These are phyloP conservation scores for Discoglossus pictus DNA, from an alignment of 2,797 vertebrate genomes.

Conservation along the genomic window DNA sequence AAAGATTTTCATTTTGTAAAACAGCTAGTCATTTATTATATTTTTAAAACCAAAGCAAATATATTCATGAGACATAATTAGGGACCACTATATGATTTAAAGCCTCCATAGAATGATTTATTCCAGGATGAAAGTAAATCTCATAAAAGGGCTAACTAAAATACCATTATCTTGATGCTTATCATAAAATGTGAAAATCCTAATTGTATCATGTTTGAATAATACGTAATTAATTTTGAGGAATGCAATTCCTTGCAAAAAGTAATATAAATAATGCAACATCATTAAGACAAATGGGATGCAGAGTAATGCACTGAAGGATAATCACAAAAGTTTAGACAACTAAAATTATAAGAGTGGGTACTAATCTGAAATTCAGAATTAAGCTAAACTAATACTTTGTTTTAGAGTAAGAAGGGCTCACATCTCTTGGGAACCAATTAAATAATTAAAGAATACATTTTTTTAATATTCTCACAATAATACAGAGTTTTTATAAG, in stretches of 20 bases:
- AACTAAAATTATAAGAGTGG: too few species aligned
- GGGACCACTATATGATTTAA: constrained; percentile 35
- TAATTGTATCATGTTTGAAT: constrained; percentile 33
- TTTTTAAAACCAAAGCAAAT: constrained; percentile 37
- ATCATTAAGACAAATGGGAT: constrained; percentile 30
- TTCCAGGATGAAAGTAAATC: constrained; percentile 23
- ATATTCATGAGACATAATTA: constrained; percentile 43
- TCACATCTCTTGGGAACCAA: too few species aligned
- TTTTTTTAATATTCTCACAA: too few species aligned
- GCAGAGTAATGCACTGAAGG: background rate
- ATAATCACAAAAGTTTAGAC: background rate
- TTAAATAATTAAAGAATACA: too few species aligned
- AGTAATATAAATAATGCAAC: constrained; percentile 19
- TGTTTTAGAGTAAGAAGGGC: too few species aligned
- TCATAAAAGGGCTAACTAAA: constrained; percentile 32
- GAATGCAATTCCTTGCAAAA: constrained; percentile 20
- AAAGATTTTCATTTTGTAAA: constrained; percentile 1
- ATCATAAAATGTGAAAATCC: constrained; percentile 21
- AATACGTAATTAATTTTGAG: constrained; percentile 33
- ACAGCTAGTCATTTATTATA: constrained; percentile 32
- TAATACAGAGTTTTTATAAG: too few species aligned
- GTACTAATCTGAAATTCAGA: too few species aligned
- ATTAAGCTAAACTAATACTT: too few species aligned
- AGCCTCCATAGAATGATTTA: constrained; percentile 28
- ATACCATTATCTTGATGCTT: constrained; percentile 23